Evolutionary conservation across 64 coral and sea anemone species (phyloP), one percentile per base, ranked within the genome.

Genomic region (Cladopsammia gracilis): DNA sequence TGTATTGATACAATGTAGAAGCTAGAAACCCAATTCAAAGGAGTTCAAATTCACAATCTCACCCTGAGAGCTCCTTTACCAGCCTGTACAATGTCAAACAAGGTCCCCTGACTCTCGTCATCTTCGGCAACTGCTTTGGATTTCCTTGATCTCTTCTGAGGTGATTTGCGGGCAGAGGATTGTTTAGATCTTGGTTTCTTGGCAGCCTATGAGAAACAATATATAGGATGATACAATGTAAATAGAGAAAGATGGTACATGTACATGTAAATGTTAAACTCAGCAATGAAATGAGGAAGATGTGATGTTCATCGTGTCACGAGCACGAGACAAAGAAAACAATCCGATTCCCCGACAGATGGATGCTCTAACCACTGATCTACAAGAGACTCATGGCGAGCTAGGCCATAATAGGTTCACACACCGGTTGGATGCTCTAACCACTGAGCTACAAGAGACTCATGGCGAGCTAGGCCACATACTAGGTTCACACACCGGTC

Each of bases 51-150:
- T 19, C 46, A 44, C 3, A 15, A 24, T 54, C 82, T 52, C 91
- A 98, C 96, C 89, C 86, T 82, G 15, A 98, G 69, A 49, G 96
- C 96, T 76, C 93, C 88, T n/a, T 92, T 98, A 58, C 96, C 96
- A 78, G 78, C 69, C 59, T 95, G 83, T 26, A 98, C 89, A 86
- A 98, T 98, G 26, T 98, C 96, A 89, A 98, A 98, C 48, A 98
- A 78, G 14, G 82, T 68, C n/a, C 93, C 96, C 23, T 95, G 93
- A 10, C 45, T 80, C 1, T 91, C 92, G 48, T 88, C 95, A 10
- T 89, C 79, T 22, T 79, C 83, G 22, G 70, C 59, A 47, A 62
- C n/a, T 4, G 14, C 72, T 57, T 86, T 93, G 0, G 42, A 51
- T 26, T 91, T 97, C 70, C 93, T 97, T 64, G 75, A 84, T 91